A percentile compares a stretch with the other conserved stretches of the same genome.
Conservation (phyloP, 2,797 vertebrate genomes). For the Takifugu ocellatus region DNA sequence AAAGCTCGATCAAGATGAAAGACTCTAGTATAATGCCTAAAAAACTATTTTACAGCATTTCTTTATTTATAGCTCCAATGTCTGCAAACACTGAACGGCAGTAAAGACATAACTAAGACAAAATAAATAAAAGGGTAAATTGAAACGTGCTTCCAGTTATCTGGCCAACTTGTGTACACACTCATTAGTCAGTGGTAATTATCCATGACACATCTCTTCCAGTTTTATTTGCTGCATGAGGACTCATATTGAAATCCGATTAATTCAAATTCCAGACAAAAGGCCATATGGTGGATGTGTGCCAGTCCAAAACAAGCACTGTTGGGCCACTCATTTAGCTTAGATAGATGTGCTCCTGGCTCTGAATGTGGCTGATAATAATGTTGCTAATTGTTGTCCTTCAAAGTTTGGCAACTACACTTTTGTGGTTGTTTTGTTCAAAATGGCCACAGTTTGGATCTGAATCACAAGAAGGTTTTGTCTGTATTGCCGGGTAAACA, state of each 20-base stretch:
- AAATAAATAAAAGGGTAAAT: conserved; percentile 23
- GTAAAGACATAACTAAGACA: conserved; percentile 49
- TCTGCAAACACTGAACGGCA: conserved; percentile 39
- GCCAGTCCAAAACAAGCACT: conserved; percentile 3
- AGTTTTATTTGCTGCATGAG: background rate
- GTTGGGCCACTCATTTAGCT: background rate
- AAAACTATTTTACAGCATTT: conserved; percentile 36
- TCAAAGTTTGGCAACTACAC: conserved; percentile 38
- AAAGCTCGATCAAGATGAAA: conserved; percentile 29
- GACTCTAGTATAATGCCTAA: conserved; percentile 32
- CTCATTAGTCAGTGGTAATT: conserved; percentile 43
- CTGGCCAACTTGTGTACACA: conserved; percentile 29
- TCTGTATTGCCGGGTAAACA: conserved; percentile 43
- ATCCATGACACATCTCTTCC: conserved; percentile 22
- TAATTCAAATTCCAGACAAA: conserved; percentile 12
- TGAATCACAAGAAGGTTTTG: conserved; percentile 55
- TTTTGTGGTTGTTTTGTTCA: conserved; percentile 39
- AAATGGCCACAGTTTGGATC: conserved; percentile 29
- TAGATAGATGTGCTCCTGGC: conserved; percentile 6
- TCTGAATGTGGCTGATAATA: conserved; percentile 25
- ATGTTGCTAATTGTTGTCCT: conserved; percentile 34
- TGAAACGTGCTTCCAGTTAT: conserved; percentile 61
- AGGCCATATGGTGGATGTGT: conserved; percentile 3
- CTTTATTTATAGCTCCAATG: conserved; percentile 35
- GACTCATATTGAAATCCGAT: conserved; percentile 12